phyloP scores from a whole-genome alignment of 1,140 invertebrate genomes.

The Ridgeia piscesae region DNA sequence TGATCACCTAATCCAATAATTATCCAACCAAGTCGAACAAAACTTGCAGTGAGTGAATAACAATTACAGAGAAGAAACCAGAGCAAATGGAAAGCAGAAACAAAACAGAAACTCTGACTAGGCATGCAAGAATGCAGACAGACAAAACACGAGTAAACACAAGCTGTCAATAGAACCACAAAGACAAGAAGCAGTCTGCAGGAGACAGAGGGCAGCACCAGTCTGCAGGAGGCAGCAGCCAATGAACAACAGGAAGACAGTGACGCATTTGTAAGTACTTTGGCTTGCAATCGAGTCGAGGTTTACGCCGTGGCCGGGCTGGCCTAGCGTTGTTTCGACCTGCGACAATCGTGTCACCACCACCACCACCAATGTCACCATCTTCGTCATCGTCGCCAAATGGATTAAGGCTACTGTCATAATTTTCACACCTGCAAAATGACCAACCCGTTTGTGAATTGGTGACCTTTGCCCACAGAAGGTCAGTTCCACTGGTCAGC shows the following conservation, averaged over 20 bases:
- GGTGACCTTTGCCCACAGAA: background rate
- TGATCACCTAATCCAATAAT: background rate
- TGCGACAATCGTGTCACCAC: background rate
- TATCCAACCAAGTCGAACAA: background rate
- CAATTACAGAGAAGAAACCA: background rate
- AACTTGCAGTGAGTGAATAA: background rate
- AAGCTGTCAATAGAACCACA: background rate
- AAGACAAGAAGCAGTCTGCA: background rate
- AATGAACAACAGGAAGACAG: background rate
- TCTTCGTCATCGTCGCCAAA: slow-evolving; percentile 23
- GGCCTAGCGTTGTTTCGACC: background rate
- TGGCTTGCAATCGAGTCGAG: background rate
- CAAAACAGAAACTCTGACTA: background rate
- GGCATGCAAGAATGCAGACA: background rate
- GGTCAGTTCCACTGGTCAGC: background rate
- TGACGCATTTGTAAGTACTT: background rate
- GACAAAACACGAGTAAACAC: background rate
- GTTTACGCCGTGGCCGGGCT: background rate
- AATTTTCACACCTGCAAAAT: slow-evolving; percentile 7
- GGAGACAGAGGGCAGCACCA: background rate
- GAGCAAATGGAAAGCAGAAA: background rate
- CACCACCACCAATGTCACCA: slow-evolving; percentile 1
- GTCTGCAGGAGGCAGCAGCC: background rate
- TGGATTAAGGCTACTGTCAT: slow-evolving; percentile 14
- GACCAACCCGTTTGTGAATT: background rate